phyloP scores from a whole-genome alignment of 2,797 vertebrate genomes.

The Sardinella longiceps region DNA sequence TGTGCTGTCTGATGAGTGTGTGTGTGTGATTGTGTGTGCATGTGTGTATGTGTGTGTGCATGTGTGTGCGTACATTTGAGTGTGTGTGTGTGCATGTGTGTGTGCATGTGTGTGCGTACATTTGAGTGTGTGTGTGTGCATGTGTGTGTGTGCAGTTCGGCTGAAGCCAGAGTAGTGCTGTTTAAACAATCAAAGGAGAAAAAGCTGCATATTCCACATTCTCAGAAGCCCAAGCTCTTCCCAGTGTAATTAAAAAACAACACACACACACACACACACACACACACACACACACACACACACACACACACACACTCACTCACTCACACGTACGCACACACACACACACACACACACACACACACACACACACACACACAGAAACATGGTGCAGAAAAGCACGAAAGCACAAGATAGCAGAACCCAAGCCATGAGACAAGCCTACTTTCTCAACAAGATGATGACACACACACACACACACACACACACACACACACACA shows the following conservation, averaged over 20 bases:
- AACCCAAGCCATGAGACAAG: no score
- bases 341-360: not conserved
- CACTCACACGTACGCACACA: not conserved
- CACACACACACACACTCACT: no score
- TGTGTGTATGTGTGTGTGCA: not conserved
- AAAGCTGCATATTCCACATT: conserved; percentile 50
- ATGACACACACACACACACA: not conserved
- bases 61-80: not conserved
- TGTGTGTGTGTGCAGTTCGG: no score
- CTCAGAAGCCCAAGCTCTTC: no score
- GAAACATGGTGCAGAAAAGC: not conserved
- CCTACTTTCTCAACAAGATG: no score
- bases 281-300: no score
- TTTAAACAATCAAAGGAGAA: conserved; percentile 63
- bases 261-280: no score
- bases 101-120: no score
- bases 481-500: conserved; percentile 3
- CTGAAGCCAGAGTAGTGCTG: no score
- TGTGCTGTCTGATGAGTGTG: no score
- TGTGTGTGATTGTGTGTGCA: not conserved
- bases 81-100: not conserved
- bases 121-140: no score
- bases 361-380: not conserved
- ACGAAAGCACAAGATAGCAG: not conserved
- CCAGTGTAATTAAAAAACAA: no score